Conservation (phyloP, 2,113 vertebrate species). For the Hyperoodon ampullatus region DNA sequence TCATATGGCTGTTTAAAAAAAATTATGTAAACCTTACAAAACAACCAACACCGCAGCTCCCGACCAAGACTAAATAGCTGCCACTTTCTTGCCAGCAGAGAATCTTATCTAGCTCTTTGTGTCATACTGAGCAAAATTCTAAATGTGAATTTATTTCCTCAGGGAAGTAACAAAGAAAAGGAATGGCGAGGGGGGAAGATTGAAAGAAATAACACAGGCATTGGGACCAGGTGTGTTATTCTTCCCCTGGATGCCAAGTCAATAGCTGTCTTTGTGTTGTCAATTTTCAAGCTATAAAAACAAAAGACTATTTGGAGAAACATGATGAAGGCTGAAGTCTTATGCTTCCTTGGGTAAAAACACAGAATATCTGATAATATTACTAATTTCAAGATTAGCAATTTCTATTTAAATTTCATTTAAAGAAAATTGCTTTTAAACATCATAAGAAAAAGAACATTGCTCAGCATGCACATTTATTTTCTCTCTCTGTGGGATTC, state of each 20-base stretch:
- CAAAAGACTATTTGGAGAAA: conserved; percentile 52
- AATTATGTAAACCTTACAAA: conserved; percentile 24
- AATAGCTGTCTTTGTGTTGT: conserved; percentile 41
- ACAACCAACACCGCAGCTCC: not conserved
- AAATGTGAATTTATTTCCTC: conserved; percentile 42
- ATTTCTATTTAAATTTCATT: conserved; percentile 56
- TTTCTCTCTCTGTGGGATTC: conserved; percentile 4
- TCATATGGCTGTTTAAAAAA: not conserved
- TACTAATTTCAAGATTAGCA: conserved; percentile 46
- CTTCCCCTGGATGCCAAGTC: conserved; percentile 16
- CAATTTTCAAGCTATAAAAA: conserved; percentile 36
- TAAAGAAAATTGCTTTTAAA: conserved; percentile 56
- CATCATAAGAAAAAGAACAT: not conserved
- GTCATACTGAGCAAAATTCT: not conserved
- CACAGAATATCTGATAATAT: conserved; percentile 44
- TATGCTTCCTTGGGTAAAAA: conserved; percentile 40
- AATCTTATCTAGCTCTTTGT: not conserved
- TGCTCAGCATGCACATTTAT: conserved; percentile 23
- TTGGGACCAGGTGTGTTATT: conserved; percentile 4
- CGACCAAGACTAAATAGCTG: not conserved
- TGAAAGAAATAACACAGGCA: not conserved
- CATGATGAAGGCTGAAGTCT: not conserved
- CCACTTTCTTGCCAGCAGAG: not conserved
- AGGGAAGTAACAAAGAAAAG: conserved; percentile 54
- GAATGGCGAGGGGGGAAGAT: not conserved